Evolutionary conservation across 2,113 vertebrate species (phyloP).

Genomic region (Ibidorhyncha struthersii): DNA sequence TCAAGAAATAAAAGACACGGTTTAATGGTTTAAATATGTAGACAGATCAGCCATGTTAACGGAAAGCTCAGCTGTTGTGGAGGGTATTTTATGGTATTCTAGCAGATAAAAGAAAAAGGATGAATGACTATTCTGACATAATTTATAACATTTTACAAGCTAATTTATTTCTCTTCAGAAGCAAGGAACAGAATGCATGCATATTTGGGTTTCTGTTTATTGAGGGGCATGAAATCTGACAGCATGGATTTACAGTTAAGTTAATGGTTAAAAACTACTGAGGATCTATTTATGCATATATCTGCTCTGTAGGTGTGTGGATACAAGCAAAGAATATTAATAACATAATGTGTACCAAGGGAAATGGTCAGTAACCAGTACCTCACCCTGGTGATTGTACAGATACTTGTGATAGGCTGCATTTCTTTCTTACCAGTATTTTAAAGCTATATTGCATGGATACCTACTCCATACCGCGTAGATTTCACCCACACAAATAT

Average conservation of each 20-base stretch:
- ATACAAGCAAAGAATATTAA: neutral
- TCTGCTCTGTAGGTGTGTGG: neutral
- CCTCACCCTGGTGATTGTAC: neutral
- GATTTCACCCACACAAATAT: neutral
- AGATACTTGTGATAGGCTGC: neutral
- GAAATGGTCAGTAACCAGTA: neutral
- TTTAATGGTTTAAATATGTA: neutral
- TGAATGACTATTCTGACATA: neutral
- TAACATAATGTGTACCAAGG: neutral
- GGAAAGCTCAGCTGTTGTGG: neutral
- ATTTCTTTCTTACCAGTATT: neutral
- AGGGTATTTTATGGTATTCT: neutral
- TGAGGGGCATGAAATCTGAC: neutral
- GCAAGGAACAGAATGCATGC: neutral
- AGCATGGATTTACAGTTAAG: conserved; percentile 38
- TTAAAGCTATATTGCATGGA: neutral
- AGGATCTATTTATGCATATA: neutral
- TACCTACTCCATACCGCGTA: neutral
- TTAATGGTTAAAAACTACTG: conserved; percentile 24
- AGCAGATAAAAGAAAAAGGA: neutral
- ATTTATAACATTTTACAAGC: neutral
- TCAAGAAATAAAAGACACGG: neutral
- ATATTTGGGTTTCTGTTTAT: neutral
- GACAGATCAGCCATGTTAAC: neutral
- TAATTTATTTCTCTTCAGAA: conserved; percentile 5